Evolutionary conservation across 2,888 invertebrate genomes (phyloP), one percentile per base, ranked within the genome.

Genomic region (Clusia tigrina): DNA sequence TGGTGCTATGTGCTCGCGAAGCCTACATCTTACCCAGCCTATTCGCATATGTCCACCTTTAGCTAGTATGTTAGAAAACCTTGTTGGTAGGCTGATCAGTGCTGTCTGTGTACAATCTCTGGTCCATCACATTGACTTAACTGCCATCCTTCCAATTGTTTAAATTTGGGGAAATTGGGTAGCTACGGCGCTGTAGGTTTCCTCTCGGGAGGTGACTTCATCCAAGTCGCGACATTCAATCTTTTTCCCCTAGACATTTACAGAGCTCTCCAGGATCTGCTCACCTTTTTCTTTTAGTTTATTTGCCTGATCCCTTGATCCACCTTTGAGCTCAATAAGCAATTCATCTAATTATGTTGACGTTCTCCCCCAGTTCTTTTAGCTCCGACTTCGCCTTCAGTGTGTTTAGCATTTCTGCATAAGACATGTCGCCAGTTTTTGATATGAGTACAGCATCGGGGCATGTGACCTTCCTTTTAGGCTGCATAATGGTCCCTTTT

Each of bases 291-390:
- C 59, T 18, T 37, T 60, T 38, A 12, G 26, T 9, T 54, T 54
- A 15, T n/a, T 37, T 23, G 24, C 56, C 15, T 53, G 6, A n/a
- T 2, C 12, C 12, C 26, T n/a, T 9, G 38, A 23, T n/a, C 20
- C 48, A 1, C 17, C 15, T 0, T 56, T 55, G 2, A 61, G 32
- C 25, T 56, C 37, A 9, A 55, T 2, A 10, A 61, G 37, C 12
- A 56, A 17, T 9, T 56, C 61, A 17, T 32, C 61, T 17, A 9
- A 56, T 61, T 18, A 18, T 55, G 32, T 48, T 56, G 2, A 51
- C 52, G 18, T 32, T 56, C 25, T 56, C 55, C 1, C 56, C 56
- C 10, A 51, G 32, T n/a, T 61, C 61, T 25, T 61, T 61, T 5
- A 61, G 18, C 26, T 51, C 38, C 9, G 61, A 22, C 10, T 61